Conservation (phyloP, 2,113 vertebrate species). For the Edolisoma coerulescens region DNA sequence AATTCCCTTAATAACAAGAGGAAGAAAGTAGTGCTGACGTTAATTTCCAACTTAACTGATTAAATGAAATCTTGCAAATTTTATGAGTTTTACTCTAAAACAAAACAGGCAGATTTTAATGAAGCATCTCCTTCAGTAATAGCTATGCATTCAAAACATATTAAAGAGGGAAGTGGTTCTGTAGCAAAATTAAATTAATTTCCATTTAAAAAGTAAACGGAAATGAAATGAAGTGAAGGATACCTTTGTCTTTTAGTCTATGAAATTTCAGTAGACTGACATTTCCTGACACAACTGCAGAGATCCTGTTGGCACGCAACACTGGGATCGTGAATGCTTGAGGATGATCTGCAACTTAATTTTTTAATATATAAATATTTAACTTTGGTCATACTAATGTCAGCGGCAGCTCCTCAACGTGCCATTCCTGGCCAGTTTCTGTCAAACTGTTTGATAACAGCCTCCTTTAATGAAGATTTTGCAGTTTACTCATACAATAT, state of each 20-base stretch:
- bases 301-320: neutral
- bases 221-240: neutral
- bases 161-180: neutral
- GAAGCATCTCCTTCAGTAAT: neutral
- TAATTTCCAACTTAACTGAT: conserved; percentile 7
- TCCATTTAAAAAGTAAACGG: neutral
- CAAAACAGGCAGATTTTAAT: conserved; percentile 19
- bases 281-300: neutral
- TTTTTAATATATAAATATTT: neutral
- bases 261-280: neutral
- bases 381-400: neutral
- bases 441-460: neutral
- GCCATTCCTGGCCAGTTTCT: neutral
- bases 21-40: neutral
- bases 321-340: neutral
- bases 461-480: neutral
- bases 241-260: neutral
- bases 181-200: neutral
- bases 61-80: neutral
- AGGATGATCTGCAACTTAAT: neutral
- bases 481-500: neutral
- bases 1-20: neutral
- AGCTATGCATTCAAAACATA: neutral
- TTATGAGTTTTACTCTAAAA: conserved; percentile 7
- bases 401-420: neutral